Base-by-base conservation (phyloP, 2,888 invertebrate species). In the Lottia scabra region DNA sequence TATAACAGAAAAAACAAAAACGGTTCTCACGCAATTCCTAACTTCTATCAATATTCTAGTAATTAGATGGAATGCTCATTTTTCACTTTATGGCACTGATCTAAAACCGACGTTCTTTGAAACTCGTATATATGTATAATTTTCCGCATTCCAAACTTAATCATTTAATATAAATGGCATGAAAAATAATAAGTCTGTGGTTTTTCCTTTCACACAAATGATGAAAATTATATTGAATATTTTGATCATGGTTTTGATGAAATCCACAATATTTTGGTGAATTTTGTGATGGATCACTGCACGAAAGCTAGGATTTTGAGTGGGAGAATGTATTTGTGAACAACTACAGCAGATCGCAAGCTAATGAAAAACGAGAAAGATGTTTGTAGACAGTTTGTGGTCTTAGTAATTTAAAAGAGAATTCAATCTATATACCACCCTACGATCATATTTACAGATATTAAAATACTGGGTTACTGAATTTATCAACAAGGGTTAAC, bases 371-470 rank as follows among this genome's bases (percentile, higher is more conserved):
- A 2, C 1, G 38, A 38, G 38, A 38, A 38, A 38, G 38, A 38
- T 5, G 38, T 38, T 38, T 38, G 38, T 38, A 38, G 38, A 38
- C 38, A 38, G 38, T 38, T 38, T 38, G 38, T 38, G 38, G 38
- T 38, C 38, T 38, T 38, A 10, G 38, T 38, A 38, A 38, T 38
- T 38, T 38, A 38, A 38, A 38, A 38, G 38, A 38, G 10, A 38
- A 38, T 38, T 38, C 38, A 38, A 38, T 38, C 38, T 56, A 13
- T 56, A 56, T 56, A 56, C 56, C 56, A 23, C 23, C 19, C 19
- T 23, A 19, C 12, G 56, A 56, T 56, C 56, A 56, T 56, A 56
- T 56, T 56, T 56, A 56, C 56, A 56, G 56, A 56, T 56, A 56
- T 56, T 56, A 23, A 56, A 23, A 23, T 56, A 23, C 56, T 56